Evolutionary conservation across 1,140 invertebrate species (phyloP).

Genomic region (Babylonia areolata): DNA sequence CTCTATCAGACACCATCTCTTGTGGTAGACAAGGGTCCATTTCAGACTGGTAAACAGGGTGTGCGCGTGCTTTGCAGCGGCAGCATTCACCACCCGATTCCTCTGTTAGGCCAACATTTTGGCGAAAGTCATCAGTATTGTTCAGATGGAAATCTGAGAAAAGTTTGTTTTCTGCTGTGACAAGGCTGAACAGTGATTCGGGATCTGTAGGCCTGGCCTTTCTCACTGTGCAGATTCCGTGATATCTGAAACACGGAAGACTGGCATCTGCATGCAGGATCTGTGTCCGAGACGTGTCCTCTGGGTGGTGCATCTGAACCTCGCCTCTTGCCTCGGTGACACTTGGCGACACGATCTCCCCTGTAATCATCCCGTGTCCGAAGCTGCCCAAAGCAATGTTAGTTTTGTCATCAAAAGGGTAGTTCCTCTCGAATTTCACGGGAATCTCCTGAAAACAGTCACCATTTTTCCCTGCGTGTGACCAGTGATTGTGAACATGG

Average conservation of each 20-base stretch:
- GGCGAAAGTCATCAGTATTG: neutral
- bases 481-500: neutral
- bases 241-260: neutral
- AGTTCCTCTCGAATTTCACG: neutral
- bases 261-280: neutral
- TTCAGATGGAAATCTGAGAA: neutral
- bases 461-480: neutral
- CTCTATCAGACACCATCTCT: neutral
- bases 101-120: neutral
- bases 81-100: neutral
- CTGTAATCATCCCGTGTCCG: neutral
- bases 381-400: neutral
- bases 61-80: neutral
- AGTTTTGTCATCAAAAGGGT: neutral
- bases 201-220: neutral
- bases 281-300: neutral
- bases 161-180: neutral
- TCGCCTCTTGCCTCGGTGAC: neutral
- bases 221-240: constrained; percentile 4
- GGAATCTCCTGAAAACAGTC: neutral
- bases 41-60: neutral
- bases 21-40: neutral
- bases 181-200: neutral
- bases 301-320: neutral
- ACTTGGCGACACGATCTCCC: neutral